A percentile compares a stretch with the other conserved stretches of the same genome.
Evolutionary conservation across 2,888 invertebrate genomes (phyloP).

Genomic region (Aproaerema taeniolella): DNA sequence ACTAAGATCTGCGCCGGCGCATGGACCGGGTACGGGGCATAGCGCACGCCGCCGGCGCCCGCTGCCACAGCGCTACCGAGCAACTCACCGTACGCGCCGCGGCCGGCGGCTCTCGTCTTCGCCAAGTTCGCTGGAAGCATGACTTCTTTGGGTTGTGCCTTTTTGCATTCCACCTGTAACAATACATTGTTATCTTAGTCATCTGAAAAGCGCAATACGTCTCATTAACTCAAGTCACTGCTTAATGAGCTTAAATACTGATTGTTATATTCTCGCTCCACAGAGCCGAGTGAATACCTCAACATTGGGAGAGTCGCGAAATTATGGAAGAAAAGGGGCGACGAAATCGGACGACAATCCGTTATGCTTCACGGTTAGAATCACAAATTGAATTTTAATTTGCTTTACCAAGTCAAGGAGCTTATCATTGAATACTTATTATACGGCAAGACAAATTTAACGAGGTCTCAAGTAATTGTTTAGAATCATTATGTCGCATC

Average conservation of each 20-base stretch:
- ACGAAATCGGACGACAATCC: slow-evolving; percentile 67
- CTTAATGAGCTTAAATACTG: slow-evolving; percentile 22
- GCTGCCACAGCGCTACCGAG: slow-evolving; percentile 84
- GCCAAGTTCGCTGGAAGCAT: slow-evolving; percentile 98
- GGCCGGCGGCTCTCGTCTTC: slow-evolving; percentile 95
- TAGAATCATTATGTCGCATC: slow-evolving; percentile 32
- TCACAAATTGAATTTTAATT: slow-evolving; percentile 75
- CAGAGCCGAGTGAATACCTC: slow-evolving; percentile 45
- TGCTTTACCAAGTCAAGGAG: slow-evolving; percentile 67
- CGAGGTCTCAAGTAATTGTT: slow-evolving; percentile 50
- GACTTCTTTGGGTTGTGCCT: slow-evolving; percentile 99
- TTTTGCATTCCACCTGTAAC: slow-evolving; percentile 99
- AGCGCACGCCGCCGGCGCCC: slow-evolving; percentile 78
- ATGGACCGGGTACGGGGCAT: slow-evolving; percentile 79
- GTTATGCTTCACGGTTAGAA: slow-evolving; percentile 67
- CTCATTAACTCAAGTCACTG: not conserved
- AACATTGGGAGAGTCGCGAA: slow-evolving; percentile 55
- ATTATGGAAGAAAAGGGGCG: slow-evolving; percentile 66
- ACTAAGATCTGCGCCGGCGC: slow-evolving; percentile 68
- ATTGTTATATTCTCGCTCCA: slow-evolving; percentile 39
- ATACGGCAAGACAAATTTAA: slow-evolving; percentile 55
- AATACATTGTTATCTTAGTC: slow-evolving; percentile 22
- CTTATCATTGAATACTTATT: slow-evolving; percentile 70
- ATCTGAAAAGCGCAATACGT: too few relatives aligned
- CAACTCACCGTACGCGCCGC: slow-evolving; percentile 99